phyloP scores from a whole-genome alignment of 2,113 vertebrate species.

The Nycticryphes semicollaris region DNA sequence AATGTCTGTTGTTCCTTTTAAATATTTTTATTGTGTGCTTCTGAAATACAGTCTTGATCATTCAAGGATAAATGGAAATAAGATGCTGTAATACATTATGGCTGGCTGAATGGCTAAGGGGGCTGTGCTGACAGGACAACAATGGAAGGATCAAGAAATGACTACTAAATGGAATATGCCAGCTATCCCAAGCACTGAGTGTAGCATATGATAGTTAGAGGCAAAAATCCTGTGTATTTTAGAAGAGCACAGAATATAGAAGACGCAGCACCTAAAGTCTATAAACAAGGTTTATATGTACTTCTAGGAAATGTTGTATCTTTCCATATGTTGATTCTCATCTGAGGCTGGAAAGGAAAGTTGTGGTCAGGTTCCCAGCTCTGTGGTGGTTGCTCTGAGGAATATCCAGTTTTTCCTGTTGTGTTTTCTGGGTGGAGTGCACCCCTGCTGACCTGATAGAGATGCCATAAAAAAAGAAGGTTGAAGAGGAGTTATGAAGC shows the following conservation, averaged over 20 bases:
- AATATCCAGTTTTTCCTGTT: background rate
- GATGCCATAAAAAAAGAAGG: background rate
- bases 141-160: background rate
- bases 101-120: background rate
- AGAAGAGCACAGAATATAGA: background rate
- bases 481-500: background rate
- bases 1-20: background rate
- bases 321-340: background rate
- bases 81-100: background rate
- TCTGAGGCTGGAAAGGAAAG: background rate
- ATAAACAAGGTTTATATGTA: background rate
- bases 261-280: background rate
- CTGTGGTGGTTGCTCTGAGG: background rate
- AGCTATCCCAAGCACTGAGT: background rate
- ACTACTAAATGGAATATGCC: background rate
- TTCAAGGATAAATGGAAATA: rapidly evolving
- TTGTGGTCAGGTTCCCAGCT: background rate
- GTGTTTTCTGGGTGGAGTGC: background rate
- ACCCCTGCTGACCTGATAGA: background rate
- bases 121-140: background rate
- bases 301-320: background rate
- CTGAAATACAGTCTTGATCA: background rate
- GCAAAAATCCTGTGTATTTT: background rate
- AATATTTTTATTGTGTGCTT: background rate
- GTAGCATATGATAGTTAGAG: background rate